Conservation (phyloP, 2,797 vertebrate genomes). For the Florisuga fusca region DNA sequence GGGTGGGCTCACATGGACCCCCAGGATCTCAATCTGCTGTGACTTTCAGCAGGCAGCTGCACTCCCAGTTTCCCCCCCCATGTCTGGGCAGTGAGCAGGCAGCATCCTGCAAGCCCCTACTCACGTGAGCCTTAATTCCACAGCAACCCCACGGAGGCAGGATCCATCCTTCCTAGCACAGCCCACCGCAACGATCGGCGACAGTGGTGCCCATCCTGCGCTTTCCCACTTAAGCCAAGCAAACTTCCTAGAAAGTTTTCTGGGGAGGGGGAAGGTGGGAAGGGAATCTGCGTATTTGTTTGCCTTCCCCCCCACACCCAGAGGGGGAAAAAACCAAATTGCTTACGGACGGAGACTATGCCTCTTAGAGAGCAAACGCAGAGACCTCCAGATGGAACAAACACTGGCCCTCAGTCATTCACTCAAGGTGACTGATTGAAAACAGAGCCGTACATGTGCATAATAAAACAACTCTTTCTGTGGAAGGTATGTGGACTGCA, state of each 20-base stretch:
- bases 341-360: not conserved
- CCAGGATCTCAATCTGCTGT: fast-evolving
- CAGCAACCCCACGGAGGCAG: not conserved
- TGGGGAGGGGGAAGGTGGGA: not conserved
- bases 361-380: not conserved
- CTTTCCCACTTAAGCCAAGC: not conserved
- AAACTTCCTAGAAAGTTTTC: not conserved
- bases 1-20: not conserved
- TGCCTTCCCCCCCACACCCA: not conserved
- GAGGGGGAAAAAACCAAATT: not conserved
- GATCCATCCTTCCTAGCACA: not conserved
- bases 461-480: constrained; percentile 69
- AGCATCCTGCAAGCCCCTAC: not conserved
- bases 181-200: fast-evolving
- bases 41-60: fast-evolving
- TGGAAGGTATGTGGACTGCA: constrained; percentile 67
- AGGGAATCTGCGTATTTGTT: not conserved
- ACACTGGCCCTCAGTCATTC: constrained; percentile 49
- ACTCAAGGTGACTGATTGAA: constrained; percentile 66
- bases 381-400: not conserved
- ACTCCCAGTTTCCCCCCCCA: too few relatives aligned
- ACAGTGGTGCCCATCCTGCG: fast-evolving
- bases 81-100: fast-evolving
- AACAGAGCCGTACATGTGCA: constrained; percentile 55
- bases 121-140: fast-evolving